Evolutionary conservation across 2,888 invertebrate genomes (phyloP).

Genomic region (Lagria hirta): DNA sequence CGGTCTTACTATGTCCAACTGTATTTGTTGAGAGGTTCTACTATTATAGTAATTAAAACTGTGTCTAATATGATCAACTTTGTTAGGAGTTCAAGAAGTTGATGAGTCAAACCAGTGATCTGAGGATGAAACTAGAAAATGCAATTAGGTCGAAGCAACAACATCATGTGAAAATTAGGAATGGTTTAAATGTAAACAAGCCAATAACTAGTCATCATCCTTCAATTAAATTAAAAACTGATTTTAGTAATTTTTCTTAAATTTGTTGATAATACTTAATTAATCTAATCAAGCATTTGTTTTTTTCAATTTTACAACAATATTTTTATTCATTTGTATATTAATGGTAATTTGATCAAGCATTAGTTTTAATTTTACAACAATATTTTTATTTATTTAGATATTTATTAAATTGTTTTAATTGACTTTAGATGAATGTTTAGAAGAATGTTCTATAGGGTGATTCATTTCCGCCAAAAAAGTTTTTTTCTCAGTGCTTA

Average conservation of each 20-base stretch:
- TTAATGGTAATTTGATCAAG: too few species aligned
- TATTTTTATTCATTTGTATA: slow-evolving; percentile 5
- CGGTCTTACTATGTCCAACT: too few species aligned
- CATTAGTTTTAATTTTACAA: too few species aligned
- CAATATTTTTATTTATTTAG: slow-evolving; percentile 19
- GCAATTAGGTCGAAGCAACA: slow-evolving; percentile 78
- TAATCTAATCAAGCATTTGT: slow-evolving; percentile 2
- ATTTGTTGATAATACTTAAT: slow-evolving; percentile 1
- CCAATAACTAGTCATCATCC: slow-evolving; percentile 58
- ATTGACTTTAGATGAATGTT: slow-evolving; percentile 22
- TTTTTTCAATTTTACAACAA: slow-evolving; percentile 4
- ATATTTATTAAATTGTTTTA: slow-evolving; percentile 17
- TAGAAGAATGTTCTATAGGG: slow-evolving; percentile 14
- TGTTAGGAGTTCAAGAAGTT: slow-evolving; percentile 83
- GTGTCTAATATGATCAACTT: too few species aligned
- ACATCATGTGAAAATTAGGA: slow-evolving; percentile 57
- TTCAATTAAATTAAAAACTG: slow-evolving; percentile 89
- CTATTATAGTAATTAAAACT: too few species aligned
- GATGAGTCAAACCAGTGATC: slow-evolving; percentile 80
- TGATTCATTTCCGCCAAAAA: too few species aligned
- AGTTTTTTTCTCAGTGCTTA: too few species aligned
- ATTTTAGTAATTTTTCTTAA: slow-evolving; percentile 90
- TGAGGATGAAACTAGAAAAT: slow-evolving; percentile 79
- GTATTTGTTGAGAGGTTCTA: too few species aligned
- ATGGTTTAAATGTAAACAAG: slow-evolving; percentile 54